Percentiles rank a stretch among this genome's conserved stretches.
Evolutionary conservation across 2,113 vertebrate species (phyloP).

Genomic region (Pseudonaja textilis): DNA sequence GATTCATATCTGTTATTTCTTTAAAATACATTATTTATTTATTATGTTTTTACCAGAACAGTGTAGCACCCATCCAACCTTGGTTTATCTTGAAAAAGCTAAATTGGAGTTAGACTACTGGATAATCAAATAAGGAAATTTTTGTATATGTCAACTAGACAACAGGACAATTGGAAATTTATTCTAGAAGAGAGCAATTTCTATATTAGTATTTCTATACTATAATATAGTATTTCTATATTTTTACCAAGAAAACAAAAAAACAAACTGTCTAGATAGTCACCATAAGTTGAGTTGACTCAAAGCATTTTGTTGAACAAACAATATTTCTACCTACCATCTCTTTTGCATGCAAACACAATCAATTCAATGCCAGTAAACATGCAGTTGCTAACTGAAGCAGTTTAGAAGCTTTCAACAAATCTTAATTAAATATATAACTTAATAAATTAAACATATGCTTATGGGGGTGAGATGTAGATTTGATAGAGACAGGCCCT

Average conservation of each 20-base stretch:
- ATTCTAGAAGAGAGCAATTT: background rate
- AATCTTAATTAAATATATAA: background rate
- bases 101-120: background rate
- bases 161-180: background rate
- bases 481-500: background rate
- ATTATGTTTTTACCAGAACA: background rate
- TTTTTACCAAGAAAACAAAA: background rate
- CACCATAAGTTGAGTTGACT: background rate
- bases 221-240: background rate
- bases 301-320: background rate
- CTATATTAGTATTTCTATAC: too few species aligned
- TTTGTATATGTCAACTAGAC: background rate
- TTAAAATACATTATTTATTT: background rate
- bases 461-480: background rate
- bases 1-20: background rate
- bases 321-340: constrained; percentile 41
- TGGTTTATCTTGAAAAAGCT: background rate
- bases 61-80: background rate
- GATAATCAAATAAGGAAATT: background rate
- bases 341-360: background rate
- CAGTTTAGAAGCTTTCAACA: background rate
- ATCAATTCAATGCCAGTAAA: background rate
- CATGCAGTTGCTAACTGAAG: background rate
- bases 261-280: background rate
- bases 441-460: background rate